A percentile compares a stretch with the other conserved stretches of the same genome.
These are phyloP conservation scores for Baryphthengus martii DNA, from an alignment of 2,113 vertebrate species.

Conservation along the genomic window DNA sequence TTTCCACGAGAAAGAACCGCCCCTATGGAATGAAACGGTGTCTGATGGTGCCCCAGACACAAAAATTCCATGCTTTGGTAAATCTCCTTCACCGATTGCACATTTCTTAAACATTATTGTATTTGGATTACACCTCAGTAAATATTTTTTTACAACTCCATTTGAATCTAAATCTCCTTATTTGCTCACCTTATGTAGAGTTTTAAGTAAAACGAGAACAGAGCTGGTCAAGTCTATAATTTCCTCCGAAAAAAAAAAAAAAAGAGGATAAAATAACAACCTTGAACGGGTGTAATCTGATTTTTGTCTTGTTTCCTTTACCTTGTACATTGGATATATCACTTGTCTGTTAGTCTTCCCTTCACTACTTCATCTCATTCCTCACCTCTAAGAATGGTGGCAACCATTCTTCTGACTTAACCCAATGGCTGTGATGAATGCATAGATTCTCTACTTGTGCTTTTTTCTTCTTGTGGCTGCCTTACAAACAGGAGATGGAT, in stretches of 20 bases:
- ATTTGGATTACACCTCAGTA: slow-evolving; percentile 79
- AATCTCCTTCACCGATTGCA: slow-evolving; percentile 11
- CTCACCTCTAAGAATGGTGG: slow-evolving; percentile 83
- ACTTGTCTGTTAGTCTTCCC: slow-evolving; percentile 75
- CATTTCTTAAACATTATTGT: slow-evolving; percentile 83
- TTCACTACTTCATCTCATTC: slow-evolving; percentile 77
- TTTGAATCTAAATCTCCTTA: background rate
- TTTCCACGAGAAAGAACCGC: background rate
- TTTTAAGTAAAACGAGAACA: background rate
- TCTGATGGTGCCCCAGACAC: background rate
- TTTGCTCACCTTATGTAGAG: background rate
- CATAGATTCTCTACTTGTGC: slow-evolving; percentile 98
- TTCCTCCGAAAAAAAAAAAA: too few species aligned
- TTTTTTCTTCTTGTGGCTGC: slow-evolving; percentile 98
- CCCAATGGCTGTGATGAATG: slow-evolving; percentile 92
- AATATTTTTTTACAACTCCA: background rate
- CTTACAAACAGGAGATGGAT: slow-evolving; percentile 96
- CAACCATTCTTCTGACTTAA: slow-evolving; percentile 83
- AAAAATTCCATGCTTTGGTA: background rate
- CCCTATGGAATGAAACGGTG: background rate
- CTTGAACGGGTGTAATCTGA: slow-evolving; percentile 80
- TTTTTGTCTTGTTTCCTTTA: slow-evolving; percentile 63
- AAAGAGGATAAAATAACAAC: background rate
- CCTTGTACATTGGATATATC: slow-evolving; percentile 61
- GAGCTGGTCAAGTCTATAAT: background rate